Conservation (phyloP, 1,140 invertebrate genomes). For the Listronotus bonariensis region DNA sequence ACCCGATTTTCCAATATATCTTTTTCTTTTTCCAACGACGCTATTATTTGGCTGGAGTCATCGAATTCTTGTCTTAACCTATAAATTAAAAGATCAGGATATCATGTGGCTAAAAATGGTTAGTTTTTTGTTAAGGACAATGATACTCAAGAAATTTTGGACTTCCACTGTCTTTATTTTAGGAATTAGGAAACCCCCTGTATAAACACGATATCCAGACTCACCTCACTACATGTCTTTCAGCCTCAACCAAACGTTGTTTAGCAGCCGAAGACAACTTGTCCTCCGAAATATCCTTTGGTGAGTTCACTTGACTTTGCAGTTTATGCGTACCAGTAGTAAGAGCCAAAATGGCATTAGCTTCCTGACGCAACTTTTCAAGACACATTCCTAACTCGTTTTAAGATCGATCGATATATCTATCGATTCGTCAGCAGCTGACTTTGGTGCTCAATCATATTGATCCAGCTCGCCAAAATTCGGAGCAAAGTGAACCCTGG, state of each 20-base stretch:
- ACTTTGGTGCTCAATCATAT: constrained; percentile 62
- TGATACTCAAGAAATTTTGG: too few relatives aligned
- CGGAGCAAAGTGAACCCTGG: constrained; percentile 70
- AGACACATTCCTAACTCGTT: constrained; percentile 68
- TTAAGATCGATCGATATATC: constrained; percentile 61
- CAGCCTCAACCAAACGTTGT: constrained; percentile 47
- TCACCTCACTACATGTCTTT: constrained; percentile 45
- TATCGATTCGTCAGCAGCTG: constrained; percentile 52
- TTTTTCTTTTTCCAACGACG: constrained; percentile 60
- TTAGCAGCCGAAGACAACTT: constrained; percentile 44
- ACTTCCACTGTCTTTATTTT: too few relatives aligned
- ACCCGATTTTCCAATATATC: constrained; percentile 63
- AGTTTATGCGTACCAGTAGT: constrained; percentile 55
- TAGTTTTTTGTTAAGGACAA: too few relatives aligned
- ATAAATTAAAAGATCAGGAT: neutral
- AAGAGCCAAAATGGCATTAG: constrained; percentile 67
- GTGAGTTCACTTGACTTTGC: constrained; percentile 4
- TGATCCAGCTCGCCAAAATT: constrained; percentile 67
- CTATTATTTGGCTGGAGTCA: constrained; percentile 58
- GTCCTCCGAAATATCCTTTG: constrained; percentile 22
- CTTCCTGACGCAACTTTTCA: constrained; percentile 67
- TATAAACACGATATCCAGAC: constrained; percentile 2
- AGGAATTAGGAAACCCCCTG: too few relatives aligned
- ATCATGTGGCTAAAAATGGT: too few relatives aligned
- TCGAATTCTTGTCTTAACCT: constrained; percentile 30